Evolutionary conservation across 2,888 invertebrate genomes (phyloP).

Genomic region (Allophyes oxyacanthae): DNA sequence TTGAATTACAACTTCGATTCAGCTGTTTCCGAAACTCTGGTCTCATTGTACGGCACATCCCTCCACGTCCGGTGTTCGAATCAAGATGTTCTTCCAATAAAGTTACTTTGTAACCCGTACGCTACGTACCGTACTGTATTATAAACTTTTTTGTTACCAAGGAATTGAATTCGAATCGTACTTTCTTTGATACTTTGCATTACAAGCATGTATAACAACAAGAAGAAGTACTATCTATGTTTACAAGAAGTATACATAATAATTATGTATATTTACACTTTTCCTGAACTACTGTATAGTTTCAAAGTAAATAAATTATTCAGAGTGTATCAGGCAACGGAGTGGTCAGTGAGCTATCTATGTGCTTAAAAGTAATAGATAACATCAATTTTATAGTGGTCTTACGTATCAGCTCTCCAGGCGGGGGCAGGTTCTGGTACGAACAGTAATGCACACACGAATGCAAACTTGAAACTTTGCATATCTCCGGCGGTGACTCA

Average conservation of each 20-base stretch:
- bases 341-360: constrained; percentile 2
- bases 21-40: constrained; percentile 6
- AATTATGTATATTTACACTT: no score
- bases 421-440: constrained; percentile 78
- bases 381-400: constrained; percentile 27
- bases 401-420: constrained; percentile 78
- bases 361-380: constrained; percentile 5
- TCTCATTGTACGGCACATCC: constrained; percentile 4
- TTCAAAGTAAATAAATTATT: constrained; percentile 27
- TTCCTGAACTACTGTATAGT: constrained; percentile 8
- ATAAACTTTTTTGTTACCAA: constrained; percentile 30
- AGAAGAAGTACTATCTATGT: no score
- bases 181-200: neutral
- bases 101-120: constrained; percentile 15
- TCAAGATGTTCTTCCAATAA: constrained; percentile 18
- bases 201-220: neutral
- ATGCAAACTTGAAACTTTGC: constrained; percentile 71
- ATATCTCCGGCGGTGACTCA: constrained; percentile 76
- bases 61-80: neutral
- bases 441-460: constrained; percentile 74
- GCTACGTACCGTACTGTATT: constrained; percentile 1
- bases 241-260: no score
- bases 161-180: no score
- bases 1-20: constrained; percentile 1
- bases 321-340: constrained; percentile 13